These are phyloP conservation scores for Gambusia yucatana DNA, from an alignment of 2,797 vertebrate species.

Conservation along the genomic window DNA sequence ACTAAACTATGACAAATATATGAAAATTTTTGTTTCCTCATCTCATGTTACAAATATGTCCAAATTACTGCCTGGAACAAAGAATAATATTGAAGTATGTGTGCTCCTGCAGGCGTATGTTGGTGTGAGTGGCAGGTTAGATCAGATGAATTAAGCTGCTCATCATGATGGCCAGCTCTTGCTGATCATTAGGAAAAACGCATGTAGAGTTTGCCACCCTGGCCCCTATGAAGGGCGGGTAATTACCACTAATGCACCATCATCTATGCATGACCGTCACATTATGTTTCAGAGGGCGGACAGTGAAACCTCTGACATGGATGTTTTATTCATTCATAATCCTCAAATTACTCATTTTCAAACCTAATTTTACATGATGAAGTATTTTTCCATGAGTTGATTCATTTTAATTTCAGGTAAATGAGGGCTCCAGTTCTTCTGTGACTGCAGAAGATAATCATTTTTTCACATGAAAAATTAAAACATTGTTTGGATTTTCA, in stretches of 20 bases:
- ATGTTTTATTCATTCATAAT: constrained; percentile 92
- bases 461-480: constrained; percentile 41
- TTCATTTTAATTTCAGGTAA: constrained; percentile 44
- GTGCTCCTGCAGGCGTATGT: constrained; percentile 27
- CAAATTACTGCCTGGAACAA: constrained; percentile 49
- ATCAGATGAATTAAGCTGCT: constrained; percentile 94
- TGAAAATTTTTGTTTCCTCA: constrained; percentile 78
- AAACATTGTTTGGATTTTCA: not conserved
- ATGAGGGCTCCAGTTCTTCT: constrained; percentile 17
- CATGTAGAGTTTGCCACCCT: constrained; percentile 88
- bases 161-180: constrained; percentile 94
- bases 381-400: constrained; percentile 68
- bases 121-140: constrained; percentile 68
- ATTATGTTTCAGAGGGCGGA: constrained; percentile 86
- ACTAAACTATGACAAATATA: constrained; percentile 88
- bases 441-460: constrained; percentile 14
- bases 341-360: constrained; percentile 85
- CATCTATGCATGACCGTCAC: constrained; percentile 88
- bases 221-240: constrained; percentile 89
- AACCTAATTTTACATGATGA: constrained; percentile 86
- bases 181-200: constrained; percentile 89
- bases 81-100: constrained; percentile 64
- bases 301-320: constrained; percentile 85
- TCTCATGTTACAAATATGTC: constrained; percentile 73
- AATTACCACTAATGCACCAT: constrained; percentile 99